These are phyloP conservation scores for Gyps fulvus DNA, from an alignment of 2,113 vertebrate species.

Conservation along the genomic window DNA sequence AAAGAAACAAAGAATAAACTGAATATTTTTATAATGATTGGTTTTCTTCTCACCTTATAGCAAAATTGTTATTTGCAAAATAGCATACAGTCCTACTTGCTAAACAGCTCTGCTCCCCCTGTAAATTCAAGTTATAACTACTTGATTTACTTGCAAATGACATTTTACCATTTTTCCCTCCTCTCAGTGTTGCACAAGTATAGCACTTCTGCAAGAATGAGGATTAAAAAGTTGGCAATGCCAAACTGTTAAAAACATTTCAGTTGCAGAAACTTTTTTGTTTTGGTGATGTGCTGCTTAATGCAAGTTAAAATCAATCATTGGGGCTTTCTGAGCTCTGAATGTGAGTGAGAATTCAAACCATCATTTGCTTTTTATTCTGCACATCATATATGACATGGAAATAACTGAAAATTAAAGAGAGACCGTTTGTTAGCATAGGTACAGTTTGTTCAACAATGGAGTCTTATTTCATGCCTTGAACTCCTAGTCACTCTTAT, in stretches of 20 bases:
- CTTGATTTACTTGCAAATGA: background rate
- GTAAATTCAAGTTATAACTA: background rate
- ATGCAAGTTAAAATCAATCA: background rate
- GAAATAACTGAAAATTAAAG: background rate
- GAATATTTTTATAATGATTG: background rate
- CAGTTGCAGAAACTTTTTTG: background rate
- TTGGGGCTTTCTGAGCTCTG: background rate
- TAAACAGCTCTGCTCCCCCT: background rate
- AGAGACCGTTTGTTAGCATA: background rate
- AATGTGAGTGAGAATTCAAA: background rate
- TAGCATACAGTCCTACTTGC: background rate
- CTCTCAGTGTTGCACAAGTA: background rate
- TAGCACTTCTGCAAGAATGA: background rate
- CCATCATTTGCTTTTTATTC: background rate
- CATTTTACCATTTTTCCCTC: background rate
- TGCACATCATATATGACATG: background rate
- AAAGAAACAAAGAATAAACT: background rate
- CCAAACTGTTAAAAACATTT: background rate
- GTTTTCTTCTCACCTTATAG: background rate
- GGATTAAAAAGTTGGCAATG: background rate
- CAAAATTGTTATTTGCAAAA: background rate
- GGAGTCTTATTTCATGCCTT: background rate
- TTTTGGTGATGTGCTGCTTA: background rate
- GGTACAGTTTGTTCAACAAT: background rate
- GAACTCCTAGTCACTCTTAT: background rate